Evolutionary conservation across 2,888 invertebrate species (phyloP), one percentile per base, ranked within the genome.

Genomic region (Eilema griseolum): DNA sequence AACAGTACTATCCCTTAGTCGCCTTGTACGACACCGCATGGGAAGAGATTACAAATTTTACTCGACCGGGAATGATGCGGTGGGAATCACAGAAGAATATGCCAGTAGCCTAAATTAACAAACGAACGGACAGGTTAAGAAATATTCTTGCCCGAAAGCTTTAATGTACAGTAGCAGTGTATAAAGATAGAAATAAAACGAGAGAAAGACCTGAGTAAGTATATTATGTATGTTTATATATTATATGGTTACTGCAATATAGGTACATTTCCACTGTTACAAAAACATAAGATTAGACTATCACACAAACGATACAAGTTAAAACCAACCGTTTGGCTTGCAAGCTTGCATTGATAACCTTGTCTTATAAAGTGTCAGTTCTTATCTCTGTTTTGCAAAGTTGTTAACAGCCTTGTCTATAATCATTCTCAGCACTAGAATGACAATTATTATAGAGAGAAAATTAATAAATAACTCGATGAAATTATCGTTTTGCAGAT

Each of bases 301-400:
- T 57, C 33, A 26, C 28, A 57, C 33, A 91, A 90, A 72, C 72
- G 70, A 88, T 88, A 89, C 76, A 78, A 77, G 85, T 85, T 86
- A 86, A 83, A 88, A 87, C 86, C 88, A 83, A 86, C 90, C 88
- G 87, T 90, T 89, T 88, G 86, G 88, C 85, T 87, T 85, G 83
- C 52, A 52, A 86, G 88, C 85, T 87, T 85, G 85, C 33, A 81
- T 67, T 73, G 94, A 94, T 94, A 94, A 93, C 93, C 94, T 91
- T 91, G 90, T 92, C 89, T 88, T 85, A 88, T 64, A 77, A 84
- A 76, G 79, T 85, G 88, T 89, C 90, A 76, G 46, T 72, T 73
- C 56, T 83, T 92, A 91, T 90, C 89, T 89, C 88, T 89, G 89
- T 88, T 91, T 90, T 90, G 89, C 90, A 90, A 91, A 86, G 88